Conservation (phyloP, 2,797 vertebrate genomes). For the Cirrhinus molitorella region DNA sequence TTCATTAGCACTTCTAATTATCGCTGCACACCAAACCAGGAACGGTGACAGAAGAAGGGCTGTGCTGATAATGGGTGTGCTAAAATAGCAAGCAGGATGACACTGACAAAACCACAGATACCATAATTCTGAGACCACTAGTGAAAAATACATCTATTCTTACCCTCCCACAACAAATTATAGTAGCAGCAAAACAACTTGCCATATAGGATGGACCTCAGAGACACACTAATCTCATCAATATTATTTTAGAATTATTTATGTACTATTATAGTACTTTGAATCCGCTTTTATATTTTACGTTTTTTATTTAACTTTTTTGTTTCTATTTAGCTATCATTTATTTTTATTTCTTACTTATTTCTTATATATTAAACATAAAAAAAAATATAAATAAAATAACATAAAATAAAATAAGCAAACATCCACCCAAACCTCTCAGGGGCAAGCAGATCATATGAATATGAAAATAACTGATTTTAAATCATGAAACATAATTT, state of each 20-base stretch:
- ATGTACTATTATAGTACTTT: neutral
- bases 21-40: constrained; percentile 20
- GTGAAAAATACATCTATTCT: neutral
- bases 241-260: neutral
- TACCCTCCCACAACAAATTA: neutral
- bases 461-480: no score
- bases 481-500: no score
- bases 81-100: neutral
- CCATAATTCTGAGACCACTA: neutral
- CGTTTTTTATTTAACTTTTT: neutral
- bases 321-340: no score
- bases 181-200: neutral
- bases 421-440: no score
- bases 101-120: neutral
- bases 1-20: constrained; percentile 23
- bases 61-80: constrained; percentile 5
- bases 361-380: no score
- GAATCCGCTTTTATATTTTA: neutral
- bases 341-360: no score
- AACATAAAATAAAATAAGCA: no score
- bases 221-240: neutral
- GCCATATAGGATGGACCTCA: neutral
- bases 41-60: constrained; percentile 8
- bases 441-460: no score
- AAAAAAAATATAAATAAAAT: no score